A percentile compares a stretch with the other conserved stretches of the same genome.
Conservation (phyloP, 2,888 invertebrate genomes). For the Andrena bicolor region DNA sequence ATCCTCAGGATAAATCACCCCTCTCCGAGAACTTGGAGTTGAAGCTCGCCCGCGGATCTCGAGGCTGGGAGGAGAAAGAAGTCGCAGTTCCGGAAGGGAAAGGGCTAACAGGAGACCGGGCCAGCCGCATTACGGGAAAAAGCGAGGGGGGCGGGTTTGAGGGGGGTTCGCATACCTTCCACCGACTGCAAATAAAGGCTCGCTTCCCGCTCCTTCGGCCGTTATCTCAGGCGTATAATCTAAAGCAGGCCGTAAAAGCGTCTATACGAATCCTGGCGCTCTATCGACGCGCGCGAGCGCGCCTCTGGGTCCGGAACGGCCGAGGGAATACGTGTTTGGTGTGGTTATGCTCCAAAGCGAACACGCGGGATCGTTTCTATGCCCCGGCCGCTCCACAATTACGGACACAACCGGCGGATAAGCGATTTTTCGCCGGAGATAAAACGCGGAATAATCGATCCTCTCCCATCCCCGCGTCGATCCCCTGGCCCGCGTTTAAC, state of each 20-base stretch:
- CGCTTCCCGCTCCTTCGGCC: slow-evolving; percentile 62
- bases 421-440: slow-evolving; percentile 55
- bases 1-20: slow-evolving; percentile 54
- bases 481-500: neutral
- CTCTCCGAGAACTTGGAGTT: slow-evolving; percentile 44
- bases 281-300: slow-evolving; percentile 23
- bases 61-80: slow-evolving; percentile 35
- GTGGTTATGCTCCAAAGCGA: slow-evolving; percentile 61
- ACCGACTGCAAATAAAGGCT: slow-evolving; percentile 69
- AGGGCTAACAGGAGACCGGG: slow-evolving; percentile 28
- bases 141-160: slow-evolving; percentile 30
- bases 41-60: slow-evolving; percentile 20
- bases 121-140: slow-evolving; percentile 59
- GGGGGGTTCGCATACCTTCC: slow-evolving; percentile 62
- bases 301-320: slow-evolving; percentile 21
- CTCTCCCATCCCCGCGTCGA: slow-evolving; percentile 10
- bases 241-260: slow-evolving; percentile 80
- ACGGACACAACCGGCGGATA: slow-evolving; percentile 38
- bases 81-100: slow-evolving; percentile 50
- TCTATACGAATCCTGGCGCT: slow-evolving; percentile 70
- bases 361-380: slow-evolving; percentile 56
- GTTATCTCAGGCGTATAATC: slow-evolving; percentile 82
- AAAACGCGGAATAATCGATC: slow-evolving; percentile 42
- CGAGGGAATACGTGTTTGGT: slow-evolving; percentile 77
- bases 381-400: slow-evolving; percentile 46